A percentile compares a stretch with the other conserved stretches of the same genome.
Evolutionary conservation across 2,113 vertebrate species (phyloP).

Genomic region (Pitta sordida): DNA sequence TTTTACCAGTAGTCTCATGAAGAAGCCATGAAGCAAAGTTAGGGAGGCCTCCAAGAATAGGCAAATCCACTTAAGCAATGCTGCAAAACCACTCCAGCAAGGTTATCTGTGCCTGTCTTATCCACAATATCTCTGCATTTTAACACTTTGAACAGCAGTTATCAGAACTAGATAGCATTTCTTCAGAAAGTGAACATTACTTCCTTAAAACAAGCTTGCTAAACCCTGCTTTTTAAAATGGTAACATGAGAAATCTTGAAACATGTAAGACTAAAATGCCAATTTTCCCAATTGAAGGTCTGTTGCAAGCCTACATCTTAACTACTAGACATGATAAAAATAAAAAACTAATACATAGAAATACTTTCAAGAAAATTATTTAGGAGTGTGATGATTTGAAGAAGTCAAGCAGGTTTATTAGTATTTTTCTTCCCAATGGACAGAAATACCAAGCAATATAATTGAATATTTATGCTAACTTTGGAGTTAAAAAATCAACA

Average conservation of each 20-base stretch:
- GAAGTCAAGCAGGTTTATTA: background rate
- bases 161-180: background rate
- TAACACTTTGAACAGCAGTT: background rate
- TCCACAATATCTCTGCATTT: background rate
- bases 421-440: background rate
- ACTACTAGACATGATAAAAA: background rate
- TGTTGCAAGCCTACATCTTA: background rate
- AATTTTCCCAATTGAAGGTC: background rate
- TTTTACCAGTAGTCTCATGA: constrained; percentile 26
- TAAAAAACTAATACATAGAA: background rate
- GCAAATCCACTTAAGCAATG: background rate
- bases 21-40: constrained; percentile 1
- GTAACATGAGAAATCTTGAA: background rate
- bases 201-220: background rate
- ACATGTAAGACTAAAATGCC: background rate
- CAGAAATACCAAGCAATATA: background rate
- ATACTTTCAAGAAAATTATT: background rate
- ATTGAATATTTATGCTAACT: background rate
- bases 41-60: background rate
- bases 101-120: background rate
- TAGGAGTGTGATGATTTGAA: background rate
- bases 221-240: background rate
- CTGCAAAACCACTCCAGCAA: background rate
- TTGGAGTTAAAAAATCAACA: background rate
- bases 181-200: background rate